A percentile compares a stretch with the other conserved stretches of the same genome.
Evolutionary conservation across 2,113 vertebrate genomes (phyloP).

Genomic region (Corapipo altera): DNA sequence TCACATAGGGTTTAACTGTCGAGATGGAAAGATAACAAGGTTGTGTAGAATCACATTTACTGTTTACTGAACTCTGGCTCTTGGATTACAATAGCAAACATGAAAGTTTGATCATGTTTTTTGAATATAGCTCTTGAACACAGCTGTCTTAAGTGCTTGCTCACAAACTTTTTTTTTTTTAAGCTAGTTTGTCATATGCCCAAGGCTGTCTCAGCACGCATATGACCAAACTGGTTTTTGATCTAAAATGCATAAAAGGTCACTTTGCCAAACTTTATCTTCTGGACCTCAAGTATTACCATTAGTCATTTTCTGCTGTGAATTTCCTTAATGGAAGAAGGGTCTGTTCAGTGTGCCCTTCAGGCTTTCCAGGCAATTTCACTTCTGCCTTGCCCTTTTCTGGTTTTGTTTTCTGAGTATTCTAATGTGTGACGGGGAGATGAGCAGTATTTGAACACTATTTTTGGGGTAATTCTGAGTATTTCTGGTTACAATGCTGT

Average conservation of each 20-base stretch:
- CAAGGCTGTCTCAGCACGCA: neutral
- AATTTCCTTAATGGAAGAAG: neutral
- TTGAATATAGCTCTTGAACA: neutral
- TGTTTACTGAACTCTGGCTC: conserved; percentile 10
- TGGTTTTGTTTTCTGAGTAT: neutral
- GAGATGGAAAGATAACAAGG: conserved; percentile 33
- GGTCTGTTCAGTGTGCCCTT: neutral
- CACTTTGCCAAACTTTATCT: neutral
- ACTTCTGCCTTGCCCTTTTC: neutral
- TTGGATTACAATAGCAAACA: neutral
- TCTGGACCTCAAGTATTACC: neutral
- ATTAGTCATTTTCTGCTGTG: neutral
- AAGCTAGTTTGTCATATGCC: neutral
- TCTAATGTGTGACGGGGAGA: neutral
- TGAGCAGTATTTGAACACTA: neutral
- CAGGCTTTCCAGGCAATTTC: neutral
- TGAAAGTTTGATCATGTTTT: neutral
- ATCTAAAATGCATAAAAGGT: neutral
- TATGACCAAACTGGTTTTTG: neutral
- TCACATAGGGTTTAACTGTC: neutral
- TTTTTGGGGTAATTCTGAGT: neutral
- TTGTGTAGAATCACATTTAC: neutral
- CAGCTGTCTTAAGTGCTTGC: neutral
- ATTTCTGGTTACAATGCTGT: neutral
- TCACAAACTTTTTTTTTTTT: neutral